Evolutionary conservation across 2,888 invertebrate genomes (phyloP), one percentile per base, ranked within the genome.

Genomic region (Crepidodera aurea): DNA sequence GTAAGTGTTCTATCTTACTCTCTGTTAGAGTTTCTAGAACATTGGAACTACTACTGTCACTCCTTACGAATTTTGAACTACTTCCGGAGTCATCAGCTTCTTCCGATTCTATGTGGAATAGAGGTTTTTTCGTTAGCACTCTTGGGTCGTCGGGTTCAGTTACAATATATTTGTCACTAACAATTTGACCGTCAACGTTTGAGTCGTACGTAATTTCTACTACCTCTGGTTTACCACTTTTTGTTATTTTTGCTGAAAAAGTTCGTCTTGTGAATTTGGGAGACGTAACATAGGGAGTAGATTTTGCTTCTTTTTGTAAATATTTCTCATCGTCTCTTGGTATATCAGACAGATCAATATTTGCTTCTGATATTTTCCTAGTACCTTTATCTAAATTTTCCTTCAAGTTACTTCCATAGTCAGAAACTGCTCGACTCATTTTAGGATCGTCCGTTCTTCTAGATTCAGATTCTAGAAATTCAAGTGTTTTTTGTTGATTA

Each of bases 71-170:
- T 25, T 51, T 29, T 51, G 61, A 59, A 58, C 48, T 13, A 34
- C 68, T 69, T 16, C 64, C 50, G 5, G 46, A 15, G n/a, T 72
- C 66, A 55, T 76, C 76, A 53, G 81, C 81, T 32, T 81, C 82
- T 69, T 81, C 82, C 8, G 83, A 83, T 70, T 82, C 82, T 65
- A 83, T 76, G 61, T 79, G 79, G 67, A 84, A 84, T 58, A 83
- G 70, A 7, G 83, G 81, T 70, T 79, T 81, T 60, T 79, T 75
- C 13, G 2, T 44, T 25, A 29, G 13, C 6, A 37, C 5, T 55
- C 50, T 32, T 15, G 50, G 5, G 29, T 73, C 73, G 48, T 69
- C 70, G 4, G 75, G 73, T 54, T 75, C 75, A 1, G 72, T 73
- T 7, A 75, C 74, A 8, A 66, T 71, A 58, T 75, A 75, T 10